Base-by-base conservation (phyloP, 2,113 vertebrate species). In the Climacteris rufus region DNA sequence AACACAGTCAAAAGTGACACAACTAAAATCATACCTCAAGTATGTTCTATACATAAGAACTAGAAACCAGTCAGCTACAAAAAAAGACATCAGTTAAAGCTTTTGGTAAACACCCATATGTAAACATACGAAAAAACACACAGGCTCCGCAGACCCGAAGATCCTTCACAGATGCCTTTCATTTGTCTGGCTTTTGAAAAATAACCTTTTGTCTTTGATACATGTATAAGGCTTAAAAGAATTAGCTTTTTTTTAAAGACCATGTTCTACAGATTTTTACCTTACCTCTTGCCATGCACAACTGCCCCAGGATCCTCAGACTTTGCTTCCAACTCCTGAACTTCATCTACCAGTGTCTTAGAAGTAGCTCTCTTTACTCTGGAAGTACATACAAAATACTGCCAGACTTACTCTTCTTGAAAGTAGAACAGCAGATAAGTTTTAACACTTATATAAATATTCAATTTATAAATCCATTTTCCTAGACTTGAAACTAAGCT, bases 341-440 rank as follows among this genome's bases (percentile, higher is more conserved):
- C 99, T 97, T 99, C 99, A 97, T 99, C 99, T 86, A 99, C 99
- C 89, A 99, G 97, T 19, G 99, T 99, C 98, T 99, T 99, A 97
- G 99, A 99, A 88, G 96, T 98, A 25, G 98, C 98, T 96, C 98
- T 99, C 96, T 99, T 99, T 91, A 99, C 89, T 31, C 99, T 99
- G 97, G 50, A 93, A 96, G 33, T 27, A 75, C 24, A 91, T 37
- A 93, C 21, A 86, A 86, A 89, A 94, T 72, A 92, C 28, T 79
- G 45, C 50, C 66, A 87, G 71, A 95, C 61, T 93, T 82, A 92
- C 23, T 88, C 14, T 69, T 92, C 53, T 92, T 83, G 44, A 92
- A 95, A 79, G 14, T 16, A 59, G 40, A 87, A 59, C 12, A 82
- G 60, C 21, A 71, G 15, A 21, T 23, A 44, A 44, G 13, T 44